Conservation (phyloP, 2,888 invertebrate genomes). For the Lamproptera curius region DNA sequence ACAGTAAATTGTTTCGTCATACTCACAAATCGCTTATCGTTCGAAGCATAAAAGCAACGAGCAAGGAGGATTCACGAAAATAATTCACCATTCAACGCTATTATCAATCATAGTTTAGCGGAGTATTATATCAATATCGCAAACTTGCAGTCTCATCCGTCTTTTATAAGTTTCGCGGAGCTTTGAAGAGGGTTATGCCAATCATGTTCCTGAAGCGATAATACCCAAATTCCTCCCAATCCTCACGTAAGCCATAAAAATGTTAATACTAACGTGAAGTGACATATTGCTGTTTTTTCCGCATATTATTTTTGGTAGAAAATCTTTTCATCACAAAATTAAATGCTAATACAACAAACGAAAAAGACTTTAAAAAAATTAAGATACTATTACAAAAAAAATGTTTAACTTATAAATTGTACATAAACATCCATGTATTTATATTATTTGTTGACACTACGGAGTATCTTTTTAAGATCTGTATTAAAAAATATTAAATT, state of each 20-base stretch:
- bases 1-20: slow-evolving; percentile 42
- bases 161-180: slow-evolving; percentile 52
- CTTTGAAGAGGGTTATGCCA: slow-evolving; percentile 36
- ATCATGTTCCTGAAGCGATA: slow-evolving; percentile 28
- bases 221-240: slow-evolving; percentile 25
- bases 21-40: slow-evolving; percentile 57
- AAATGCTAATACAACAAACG: no score
- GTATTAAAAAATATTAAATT: no score
- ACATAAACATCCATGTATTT: no score
- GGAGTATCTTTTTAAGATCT: no score
- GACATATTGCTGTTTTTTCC: slow-evolving; percentile 12
- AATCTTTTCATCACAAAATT: no score
- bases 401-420: no score
- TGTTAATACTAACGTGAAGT: slow-evolving; percentile 16
- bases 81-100: slow-evolving; percentile 59
- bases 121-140: slow-evolving; percentile 64
- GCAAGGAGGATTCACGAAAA: slow-evolving; percentile 46
- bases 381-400: no score
- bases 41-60: slow-evolving; percentile 27
- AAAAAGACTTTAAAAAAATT: no score
- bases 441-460: no score
- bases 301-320: no score
- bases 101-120: slow-evolving; percentile 74
- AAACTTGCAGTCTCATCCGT: slow-evolving; percentile 62
- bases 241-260: slow-evolving; percentile 15